These are phyloP conservation scores for Antheraea yamamai DNA, from an alignment of 2,888 invertebrate species.

Conservation along the genomic window DNA sequence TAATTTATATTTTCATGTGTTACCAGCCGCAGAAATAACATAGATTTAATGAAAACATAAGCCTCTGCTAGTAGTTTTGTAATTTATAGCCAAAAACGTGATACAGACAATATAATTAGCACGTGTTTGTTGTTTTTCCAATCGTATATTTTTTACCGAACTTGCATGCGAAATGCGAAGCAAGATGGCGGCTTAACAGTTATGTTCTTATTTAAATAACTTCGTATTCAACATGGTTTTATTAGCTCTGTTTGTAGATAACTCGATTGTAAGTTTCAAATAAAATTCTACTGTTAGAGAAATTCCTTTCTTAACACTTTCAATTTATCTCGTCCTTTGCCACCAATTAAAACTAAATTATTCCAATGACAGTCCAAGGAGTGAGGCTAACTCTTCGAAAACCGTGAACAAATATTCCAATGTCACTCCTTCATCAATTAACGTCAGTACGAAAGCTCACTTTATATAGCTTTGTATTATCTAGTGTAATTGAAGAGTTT, in stretches of 20 bases:
- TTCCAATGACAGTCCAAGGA: neutral
- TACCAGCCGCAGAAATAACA: no score
- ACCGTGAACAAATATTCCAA: neutral
- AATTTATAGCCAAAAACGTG: no score
- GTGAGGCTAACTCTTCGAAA: neutral
- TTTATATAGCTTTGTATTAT: slow-evolving; percentile 1
- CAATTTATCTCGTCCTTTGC: neutral
- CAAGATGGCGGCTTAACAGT: no score
- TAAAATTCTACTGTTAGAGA: neutral
- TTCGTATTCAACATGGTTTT: neutral
- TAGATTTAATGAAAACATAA: no score
- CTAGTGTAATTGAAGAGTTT: slow-evolving; percentile 10
- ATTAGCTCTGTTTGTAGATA: neutral
- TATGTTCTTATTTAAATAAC: neutral
- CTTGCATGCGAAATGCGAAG: no score
- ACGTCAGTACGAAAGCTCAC: neutral
- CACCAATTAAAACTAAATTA: slow-evolving; percentile 11
- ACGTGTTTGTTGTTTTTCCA: no score
- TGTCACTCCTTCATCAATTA: slow-evolving; percentile 9
- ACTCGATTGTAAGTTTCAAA: neutral
- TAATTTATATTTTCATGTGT: no score
- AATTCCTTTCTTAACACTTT: neutral
- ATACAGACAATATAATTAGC: no score
- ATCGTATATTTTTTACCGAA: no score
- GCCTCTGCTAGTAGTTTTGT: no score